phyloP scores from a whole-genome alignment of 2,888 invertebrate genomes.

The Blomia tropicalis region DNA sequence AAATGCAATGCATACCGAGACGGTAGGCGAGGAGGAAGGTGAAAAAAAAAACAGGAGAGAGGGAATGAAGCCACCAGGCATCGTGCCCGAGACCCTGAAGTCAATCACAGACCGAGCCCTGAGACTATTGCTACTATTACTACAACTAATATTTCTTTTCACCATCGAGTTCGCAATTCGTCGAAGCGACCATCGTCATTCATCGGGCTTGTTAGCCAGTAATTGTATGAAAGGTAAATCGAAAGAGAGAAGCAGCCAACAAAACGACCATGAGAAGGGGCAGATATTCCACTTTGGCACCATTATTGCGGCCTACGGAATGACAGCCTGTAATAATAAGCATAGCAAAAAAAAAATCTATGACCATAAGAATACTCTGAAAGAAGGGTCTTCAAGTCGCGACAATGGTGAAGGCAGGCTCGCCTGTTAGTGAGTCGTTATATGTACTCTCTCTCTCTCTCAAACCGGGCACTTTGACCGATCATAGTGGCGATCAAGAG shows the following conservation, averaged over 20 bases:
- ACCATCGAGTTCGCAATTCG: neutral
- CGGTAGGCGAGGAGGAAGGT: neutral
- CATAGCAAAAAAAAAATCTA: too few relatives aligned
- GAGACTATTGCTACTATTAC: neutral
- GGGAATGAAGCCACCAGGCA: neutral
- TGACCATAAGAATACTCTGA: too few relatives aligned
- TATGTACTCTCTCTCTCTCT: neutral
- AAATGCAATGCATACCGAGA: neutral
- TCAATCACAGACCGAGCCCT: constrained; percentile 2
- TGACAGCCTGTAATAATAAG: constrained; percentile 4
- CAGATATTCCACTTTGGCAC: neutral
- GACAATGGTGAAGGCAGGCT: constrained; percentile 10
- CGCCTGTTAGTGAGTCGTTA: constrained; percentile 14
- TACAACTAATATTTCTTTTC: neutral
- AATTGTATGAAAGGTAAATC: neutral
- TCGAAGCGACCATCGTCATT: neutral
- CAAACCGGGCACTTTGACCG: neutral
- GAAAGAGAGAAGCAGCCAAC: neutral
- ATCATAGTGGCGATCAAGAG: neutral
- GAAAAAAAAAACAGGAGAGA: neutral
- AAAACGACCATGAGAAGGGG: neutral
- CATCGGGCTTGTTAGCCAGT: constrained; percentile 9
- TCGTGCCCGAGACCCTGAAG: neutral
- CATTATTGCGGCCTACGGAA: neutral
- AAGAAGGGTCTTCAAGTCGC: neutral